Evolutionary conservation across 1,140 invertebrate species (phyloP).

Genomic region (Bathynomus jamesi): DNA sequence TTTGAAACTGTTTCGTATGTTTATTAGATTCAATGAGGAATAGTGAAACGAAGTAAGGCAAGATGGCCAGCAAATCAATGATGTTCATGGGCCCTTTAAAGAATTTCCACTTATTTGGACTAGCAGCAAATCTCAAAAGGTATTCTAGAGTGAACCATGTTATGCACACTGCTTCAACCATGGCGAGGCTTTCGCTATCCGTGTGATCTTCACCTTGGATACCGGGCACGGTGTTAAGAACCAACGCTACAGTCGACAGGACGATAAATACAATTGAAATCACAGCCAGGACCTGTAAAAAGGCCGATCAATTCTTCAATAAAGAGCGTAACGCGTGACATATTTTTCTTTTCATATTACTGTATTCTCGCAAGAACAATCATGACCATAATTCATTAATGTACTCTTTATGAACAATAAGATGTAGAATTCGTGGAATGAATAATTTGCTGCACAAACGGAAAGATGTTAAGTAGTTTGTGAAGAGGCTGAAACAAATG

Average conservation of each 20-base stretch:
- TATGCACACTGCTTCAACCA: conserved; percentile 98
- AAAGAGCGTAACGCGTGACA: too few species aligned
- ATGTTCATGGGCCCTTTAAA: conserved; percentile 98
- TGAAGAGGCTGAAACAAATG: too few species aligned
- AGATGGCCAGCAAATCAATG: conserved; percentile 96
- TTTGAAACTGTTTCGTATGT: conserved; percentile 92
- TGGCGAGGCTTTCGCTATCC: conserved; percentile 86
- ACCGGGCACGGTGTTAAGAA: conserved; percentile 93
- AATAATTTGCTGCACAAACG: too few species aligned
- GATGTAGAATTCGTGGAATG: too few species aligned
- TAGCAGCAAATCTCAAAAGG: conserved; percentile 92
- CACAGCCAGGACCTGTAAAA: conserved; percentile 93
- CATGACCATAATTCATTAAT: too few species aligned
- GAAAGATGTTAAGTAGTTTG: too few species aligned
- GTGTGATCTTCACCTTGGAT: conserved; percentile 74
- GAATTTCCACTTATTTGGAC: conserved; percentile 99
- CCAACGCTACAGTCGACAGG: conserved; percentile 94
- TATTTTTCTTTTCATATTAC: too few species aligned
- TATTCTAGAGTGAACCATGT: conserved; percentile 99
- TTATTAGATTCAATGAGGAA: conserved; percentile 94
- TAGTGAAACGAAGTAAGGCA: conserved; percentile 96
- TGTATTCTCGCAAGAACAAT: too few species aligned
- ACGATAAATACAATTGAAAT: conserved; percentile 99
- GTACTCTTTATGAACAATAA: too few species aligned
- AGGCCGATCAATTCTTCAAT: conserved; percentile 13